Base-by-base conservation (phyloP, 2,888 invertebrate species). In the Brachylomia viminalis region DNA sequence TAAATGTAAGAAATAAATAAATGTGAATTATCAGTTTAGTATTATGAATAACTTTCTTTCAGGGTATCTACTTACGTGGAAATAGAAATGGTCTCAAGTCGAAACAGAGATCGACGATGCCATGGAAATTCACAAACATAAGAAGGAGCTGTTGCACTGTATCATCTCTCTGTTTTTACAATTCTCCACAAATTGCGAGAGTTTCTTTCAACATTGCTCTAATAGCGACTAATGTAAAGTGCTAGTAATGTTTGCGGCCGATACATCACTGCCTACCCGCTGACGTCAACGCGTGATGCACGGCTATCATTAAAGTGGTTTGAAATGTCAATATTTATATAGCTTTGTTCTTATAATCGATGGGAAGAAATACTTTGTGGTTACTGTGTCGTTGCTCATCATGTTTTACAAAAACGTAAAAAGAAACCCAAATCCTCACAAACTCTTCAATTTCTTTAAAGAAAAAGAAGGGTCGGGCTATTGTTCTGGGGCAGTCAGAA, bases 271-370 rank as follows among this genome's bases (percentile, higher is more conserved):
- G 62, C 58, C 69, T 23, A 70, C 58, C 47, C 49, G n/a, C 13
- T 74, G 71, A 77, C 74, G 74, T 82, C 85, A 73, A 56, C 1
- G 42, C 56, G 52, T 80, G 77, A 74, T 77, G 68, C 30, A 58
- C 59, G 59, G 58, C 15, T 10, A 33, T 52, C 38, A 67, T 81
- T 58, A 30, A 58, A 64, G n/a, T 67, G 64, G 30, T 61, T 64
- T 56, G 23, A 61, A 62, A 68, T 33, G 56, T 74, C 61, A 70
- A 70, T 79, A 80, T 82, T 75, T 80, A 38, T 67, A 11, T 27
- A 42, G 33, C 47, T 27, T 33, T 42, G 15, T 59, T 64, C 15
- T 64, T 1, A 0, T 8, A 38, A 59, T 38, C 17, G 52, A 47
- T 52, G n/a, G 54, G 17, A 54, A 74, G 11, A 38, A 11, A 45